Conservation (phyloP, 30 jellyfish, hydroid and myxozoan genomes). For the Chrysaora quinquecirrha region DNA sequence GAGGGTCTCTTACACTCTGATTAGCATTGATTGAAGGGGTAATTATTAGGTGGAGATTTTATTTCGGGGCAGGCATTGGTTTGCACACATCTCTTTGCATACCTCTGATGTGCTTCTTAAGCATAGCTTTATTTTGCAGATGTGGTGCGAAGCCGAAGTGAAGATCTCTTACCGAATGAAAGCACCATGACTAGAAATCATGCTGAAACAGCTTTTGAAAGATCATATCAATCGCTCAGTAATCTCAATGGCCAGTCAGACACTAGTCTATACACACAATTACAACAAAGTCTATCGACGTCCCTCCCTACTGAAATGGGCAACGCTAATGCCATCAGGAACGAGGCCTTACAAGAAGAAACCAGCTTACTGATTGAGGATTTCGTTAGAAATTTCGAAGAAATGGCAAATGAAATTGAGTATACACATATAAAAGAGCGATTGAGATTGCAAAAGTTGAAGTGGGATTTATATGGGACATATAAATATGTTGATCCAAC, state of each 20-base stretch:
- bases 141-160: too few relatives aligned
- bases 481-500: slow-evolving; percentile 7
- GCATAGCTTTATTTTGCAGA: too few relatives aligned
- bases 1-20: too few relatives aligned
- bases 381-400: not conserved
- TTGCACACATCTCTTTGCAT: too few relatives aligned
- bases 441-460: not conserved
- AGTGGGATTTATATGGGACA: not conserved
- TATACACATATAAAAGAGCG: not conserved
- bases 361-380: not conserved
- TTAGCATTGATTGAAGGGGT: too few relatives aligned
- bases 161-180: too few relatives aligned
- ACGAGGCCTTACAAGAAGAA: not conserved
- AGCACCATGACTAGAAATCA: too few relatives aligned
- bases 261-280: not conserved
- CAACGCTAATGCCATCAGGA: not conserved
- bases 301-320: not conserved
- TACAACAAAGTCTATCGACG: not conserved
- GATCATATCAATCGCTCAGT: not conserved
- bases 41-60: too few relatives aligned
- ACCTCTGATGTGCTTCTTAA: too few relatives aligned
- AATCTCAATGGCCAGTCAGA: not conserved
- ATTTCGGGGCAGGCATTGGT: too few relatives aligned
- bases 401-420: not conserved
- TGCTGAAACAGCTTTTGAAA: not conserved